A percentile compares a stretch with the other conserved stretches of the same genome.
Evolutionary conservation across 2,113 vertebrate genomes (phyloP).

Genomic region (Montifringilla adamsi): DNA sequence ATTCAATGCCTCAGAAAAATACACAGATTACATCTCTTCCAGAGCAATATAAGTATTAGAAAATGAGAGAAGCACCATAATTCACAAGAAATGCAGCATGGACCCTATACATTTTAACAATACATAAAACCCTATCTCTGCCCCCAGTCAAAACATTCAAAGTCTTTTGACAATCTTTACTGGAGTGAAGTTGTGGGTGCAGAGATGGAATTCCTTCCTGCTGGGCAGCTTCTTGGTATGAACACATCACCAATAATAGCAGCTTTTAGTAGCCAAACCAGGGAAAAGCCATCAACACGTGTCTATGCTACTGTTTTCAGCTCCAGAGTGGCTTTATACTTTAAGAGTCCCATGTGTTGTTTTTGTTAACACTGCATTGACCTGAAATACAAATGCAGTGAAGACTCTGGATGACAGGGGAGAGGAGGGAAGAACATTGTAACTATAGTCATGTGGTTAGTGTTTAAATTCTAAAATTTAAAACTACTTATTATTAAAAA

Average conservation of each 20-base stretch:
- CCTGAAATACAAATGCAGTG: slow-evolving; percentile 60
- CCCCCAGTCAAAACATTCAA: slow-evolving; percentile 38
- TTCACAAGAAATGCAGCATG: slow-evolving; percentile 67
- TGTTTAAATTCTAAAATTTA: slow-evolving; percentile 77
- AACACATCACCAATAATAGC: slow-evolving; percentile 66
- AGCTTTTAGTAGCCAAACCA: slow-evolving; percentile 64
- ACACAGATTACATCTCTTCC: slow-evolving; percentile 55
- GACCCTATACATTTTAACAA: slow-evolving; percentile 58
- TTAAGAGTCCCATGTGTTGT: slow-evolving; percentile 22
- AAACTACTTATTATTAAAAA: slow-evolving; percentile 85
- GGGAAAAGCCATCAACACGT: slow-evolving; percentile 36
- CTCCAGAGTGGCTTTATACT: slow-evolving; percentile 63
- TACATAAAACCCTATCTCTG: slow-evolving; percentile 20
- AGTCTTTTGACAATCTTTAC: slow-evolving; percentile 45
- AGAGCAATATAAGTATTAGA: slow-evolving; percentile 53
- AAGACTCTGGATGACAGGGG: neutral
- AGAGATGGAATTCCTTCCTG: slow-evolving; percentile 43
- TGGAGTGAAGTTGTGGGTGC: slow-evolving; percentile 24
- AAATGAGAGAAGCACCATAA: slow-evolving; percentile 75
- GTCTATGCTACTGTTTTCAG: slow-evolving; percentile 51
- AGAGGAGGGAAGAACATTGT: slow-evolving; percentile 56
- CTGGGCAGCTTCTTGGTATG: slow-evolving; percentile 58
- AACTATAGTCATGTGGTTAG: slow-evolving; percentile 72
- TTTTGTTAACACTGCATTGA: slow-evolving; percentile 55
- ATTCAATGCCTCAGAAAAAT: slow-evolving; percentile 61